Conservation (phyloP, 2,113 vertebrate species). For the Sigmodon hispidus region DNA sequence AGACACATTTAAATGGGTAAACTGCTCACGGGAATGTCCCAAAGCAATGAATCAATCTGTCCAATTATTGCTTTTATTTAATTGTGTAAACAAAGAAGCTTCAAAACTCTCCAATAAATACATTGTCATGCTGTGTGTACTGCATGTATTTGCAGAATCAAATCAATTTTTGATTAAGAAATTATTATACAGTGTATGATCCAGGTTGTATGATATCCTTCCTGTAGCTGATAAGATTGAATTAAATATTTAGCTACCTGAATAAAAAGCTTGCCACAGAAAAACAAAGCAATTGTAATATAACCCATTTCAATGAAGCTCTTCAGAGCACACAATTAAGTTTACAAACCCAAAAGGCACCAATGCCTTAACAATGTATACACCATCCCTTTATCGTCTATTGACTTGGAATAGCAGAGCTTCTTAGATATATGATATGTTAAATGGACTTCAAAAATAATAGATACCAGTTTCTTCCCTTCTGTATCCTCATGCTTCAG, state of each 20-base stretch:
- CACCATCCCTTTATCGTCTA: background rate
- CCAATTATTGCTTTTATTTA: slow-evolving; percentile 55
- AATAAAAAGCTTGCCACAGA: background rate
- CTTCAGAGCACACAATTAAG: background rate
- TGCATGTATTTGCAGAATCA: slow-evolving; percentile 4
- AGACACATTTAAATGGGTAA: slow-evolving; percentile 26
- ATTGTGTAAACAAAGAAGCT: slow-evolving; percentile 8
- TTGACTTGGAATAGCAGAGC: background rate
- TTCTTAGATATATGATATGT: background rate
- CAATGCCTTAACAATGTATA: background rate
- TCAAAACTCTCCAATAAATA: background rate
- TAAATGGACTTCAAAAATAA: background rate
- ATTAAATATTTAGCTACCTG: background rate
- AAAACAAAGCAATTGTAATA: background rate
- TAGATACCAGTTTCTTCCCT: background rate
- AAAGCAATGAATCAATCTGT: slow-evolving; percentile 34
- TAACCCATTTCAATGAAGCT: background rate
- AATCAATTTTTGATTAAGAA: slow-evolving; percentile 47
- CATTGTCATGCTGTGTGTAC: background rate
- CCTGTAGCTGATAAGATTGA: background rate
- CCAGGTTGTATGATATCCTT: background rate
- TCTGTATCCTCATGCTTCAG: background rate
- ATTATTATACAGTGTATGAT: background rate
- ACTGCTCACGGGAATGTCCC: background rate
- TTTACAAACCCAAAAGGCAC: background rate